Evolutionary conservation across 30 jellyfish, hydroid and myxozoan species (phyloP), one percentile per base, ranked within the genome.

Genomic region (Chrysaora quinquecirrha): DNA sequence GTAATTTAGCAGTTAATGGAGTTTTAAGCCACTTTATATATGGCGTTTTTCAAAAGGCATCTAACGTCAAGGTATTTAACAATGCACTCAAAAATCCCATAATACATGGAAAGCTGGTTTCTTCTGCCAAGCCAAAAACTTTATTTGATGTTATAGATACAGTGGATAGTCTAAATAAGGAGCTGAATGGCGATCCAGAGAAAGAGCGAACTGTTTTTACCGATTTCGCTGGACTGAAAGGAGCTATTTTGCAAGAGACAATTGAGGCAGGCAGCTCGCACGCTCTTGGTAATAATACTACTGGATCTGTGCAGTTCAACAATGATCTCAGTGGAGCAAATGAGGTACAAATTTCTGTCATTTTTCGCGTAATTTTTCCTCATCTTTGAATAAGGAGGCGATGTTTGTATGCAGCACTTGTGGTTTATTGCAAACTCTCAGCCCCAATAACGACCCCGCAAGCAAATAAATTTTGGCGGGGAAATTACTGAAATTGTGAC

Each of bases 31-130:
- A n/a, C n/a, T n/a, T n/a, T n/a, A 43, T 75, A 0, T 38, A 16
- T 24, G 88, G 88, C 12, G 28, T 76, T 19, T 76, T 76, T 25
- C 68, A 76, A 3, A 76, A 25, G 21, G 43, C 38, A 10, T 76
- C 78, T 1, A 20, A 64, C 0, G 0, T 61, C 27, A 1, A 31
- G 2, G 9, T 46, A 2, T 76, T 49, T 34, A 34, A 33, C 6
- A 34, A 58, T 23, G 88, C 78, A 19, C 46, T 76, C 0, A 28
- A 19, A 12, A 0, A 34, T 4, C 68, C 25, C 19, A 30, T 24
- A 34, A 34, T 73, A 2, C 38, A 76, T 3, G 67, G 66, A 21
- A 56, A 30, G 2, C 10, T 23, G 19, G 30, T 54, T 0, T 34
- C 34, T 18, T 7, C 30, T 35, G 22, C 14, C 68, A 34, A 21